These are phyloP conservation scores for Lethrus apterus DNA, from an alignment of 1,140 invertebrate genomes.

Conservation along the genomic window DNA sequence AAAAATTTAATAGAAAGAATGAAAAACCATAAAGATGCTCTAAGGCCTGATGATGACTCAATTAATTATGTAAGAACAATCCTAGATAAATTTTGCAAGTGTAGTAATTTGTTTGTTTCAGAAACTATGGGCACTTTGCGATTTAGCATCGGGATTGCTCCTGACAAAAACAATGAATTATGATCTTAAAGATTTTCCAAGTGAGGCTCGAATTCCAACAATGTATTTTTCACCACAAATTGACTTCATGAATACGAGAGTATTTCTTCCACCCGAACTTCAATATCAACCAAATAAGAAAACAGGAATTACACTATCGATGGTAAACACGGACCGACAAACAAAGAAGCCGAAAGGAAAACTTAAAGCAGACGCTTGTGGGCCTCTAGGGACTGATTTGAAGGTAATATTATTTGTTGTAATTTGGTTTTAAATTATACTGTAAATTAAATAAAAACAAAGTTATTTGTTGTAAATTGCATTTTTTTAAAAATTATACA, in stretches of 20 bases:
- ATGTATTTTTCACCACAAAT: slow-evolving; percentile 75
- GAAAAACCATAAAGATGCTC: slow-evolving; percentile 85
- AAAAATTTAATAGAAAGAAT: slow-evolving; percentile 87
- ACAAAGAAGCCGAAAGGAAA: slow-evolving; percentile 43
- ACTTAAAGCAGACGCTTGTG: slow-evolving; percentile 48
- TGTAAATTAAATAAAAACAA: neutral
- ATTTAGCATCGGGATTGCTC: slow-evolving; percentile 84
- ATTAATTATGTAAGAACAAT: slow-evolving; percentile 65
- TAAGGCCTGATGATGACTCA: slow-evolving; percentile 71
- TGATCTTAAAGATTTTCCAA: slow-evolving; percentile 81
- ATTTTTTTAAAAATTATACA: neutral
- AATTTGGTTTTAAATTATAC: neutral
- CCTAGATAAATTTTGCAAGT: neutral
- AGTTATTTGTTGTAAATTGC: neutral
- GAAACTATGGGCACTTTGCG: slow-evolving; percentile 95
- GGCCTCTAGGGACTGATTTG: slow-evolving; percentile 54
- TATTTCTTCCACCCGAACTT: slow-evolving; percentile 61
- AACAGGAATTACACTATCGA: slow-evolving; percentile 40
- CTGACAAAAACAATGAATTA: slow-evolving; percentile 79
- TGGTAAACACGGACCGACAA: slow-evolving; percentile 41
- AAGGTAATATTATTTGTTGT: slow-evolving; percentile 41
- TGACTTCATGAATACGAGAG: slow-evolving; percentile 63
- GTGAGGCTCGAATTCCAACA: slow-evolving; percentile 73
- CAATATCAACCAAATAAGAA: slow-evolving; percentile 51
- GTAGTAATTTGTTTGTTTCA: slow-evolving; percentile 42